These are phyloP conservation scores for Pelochelys cantorii DNA, from an alignment of 2,797 vertebrate species.

Conservation along the genomic window DNA sequence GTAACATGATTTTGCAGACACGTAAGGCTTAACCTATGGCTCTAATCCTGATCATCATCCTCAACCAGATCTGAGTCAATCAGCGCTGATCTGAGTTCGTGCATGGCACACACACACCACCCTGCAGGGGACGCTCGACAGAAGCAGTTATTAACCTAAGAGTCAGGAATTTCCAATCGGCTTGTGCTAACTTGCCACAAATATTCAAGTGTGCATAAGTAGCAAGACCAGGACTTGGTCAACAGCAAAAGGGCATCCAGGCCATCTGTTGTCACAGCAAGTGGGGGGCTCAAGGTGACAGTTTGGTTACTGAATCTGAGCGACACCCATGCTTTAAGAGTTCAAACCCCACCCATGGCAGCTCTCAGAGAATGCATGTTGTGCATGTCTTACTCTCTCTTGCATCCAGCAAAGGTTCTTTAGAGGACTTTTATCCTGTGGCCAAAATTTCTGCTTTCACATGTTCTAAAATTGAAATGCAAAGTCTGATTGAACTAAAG, in stretches of 20 bases:
- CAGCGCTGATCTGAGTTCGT: background rate
- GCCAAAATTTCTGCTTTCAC: background rate
- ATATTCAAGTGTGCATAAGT: background rate
- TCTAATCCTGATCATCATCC: background rate
- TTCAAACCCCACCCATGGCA: rapidly evolving
- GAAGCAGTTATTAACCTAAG: background rate
- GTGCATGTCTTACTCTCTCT: background rate
- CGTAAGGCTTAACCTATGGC: background rate
- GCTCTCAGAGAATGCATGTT: background rate
- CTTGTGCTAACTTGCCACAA: background rate
- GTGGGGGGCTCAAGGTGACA: background rate
- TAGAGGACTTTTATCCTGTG: background rate
- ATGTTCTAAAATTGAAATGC: background rate
- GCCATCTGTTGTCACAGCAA: background rate
- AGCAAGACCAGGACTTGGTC: background rate
- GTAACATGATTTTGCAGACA: background rate
- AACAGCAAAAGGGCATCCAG: background rate
- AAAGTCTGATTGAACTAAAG: background rate
- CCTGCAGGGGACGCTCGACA: background rate
- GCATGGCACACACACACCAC: too few relatives aligned
- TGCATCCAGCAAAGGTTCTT: background rate
- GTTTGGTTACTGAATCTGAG: background rate
- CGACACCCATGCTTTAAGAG: background rate
- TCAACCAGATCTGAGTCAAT: background rate
- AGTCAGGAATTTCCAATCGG: background rate